phyloP scores from a whole-genome alignment of 2,888 invertebrate genomes.

The Acleris literana region DNA sequence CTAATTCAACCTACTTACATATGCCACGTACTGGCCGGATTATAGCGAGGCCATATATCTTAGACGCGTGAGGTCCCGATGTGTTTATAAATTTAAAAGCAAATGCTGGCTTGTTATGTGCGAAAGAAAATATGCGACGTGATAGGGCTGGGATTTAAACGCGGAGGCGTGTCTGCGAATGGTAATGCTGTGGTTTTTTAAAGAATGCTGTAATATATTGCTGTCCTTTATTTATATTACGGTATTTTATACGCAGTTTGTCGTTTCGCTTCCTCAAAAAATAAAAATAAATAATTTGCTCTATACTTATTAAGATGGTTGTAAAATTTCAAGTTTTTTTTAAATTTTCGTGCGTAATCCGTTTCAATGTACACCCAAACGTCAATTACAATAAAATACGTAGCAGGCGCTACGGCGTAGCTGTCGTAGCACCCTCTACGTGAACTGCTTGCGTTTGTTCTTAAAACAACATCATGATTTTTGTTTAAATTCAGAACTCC shows the following conservation, averaged over 20 bases:
- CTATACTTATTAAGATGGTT: too few species aligned
- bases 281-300: too few species aligned
- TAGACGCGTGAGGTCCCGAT: conserved; percentile 49
- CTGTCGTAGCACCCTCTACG: not conserved
- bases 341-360: too few species aligned
- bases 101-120: conserved; percentile 28
- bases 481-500: too few species aligned
- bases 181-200: not conserved
- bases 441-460: too few species aligned
- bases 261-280: too few species aligned
- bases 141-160: conserved; percentile 35
- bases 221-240: too few species aligned
- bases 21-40: conserved; percentile 56
- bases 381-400: not conserved
- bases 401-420: conserved; percentile 4
- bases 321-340: too few species aligned
- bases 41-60: conserved; percentile 64
- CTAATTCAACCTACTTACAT: conserved; percentile 60
- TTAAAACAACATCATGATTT: too few species aligned
- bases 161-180: conserved; percentile 1
- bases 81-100: conserved; percentile 44
- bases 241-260: too few species aligned
- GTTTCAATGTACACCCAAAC: too few species aligned
- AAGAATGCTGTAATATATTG: too few species aligned
- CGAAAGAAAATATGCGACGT: conserved; percentile 44